Percentiles rank a stretch among this genome's conserved stretches.
These are phyloP conservation scores for Hyles euphorbiae DNA, from an alignment of 1,140 invertebrate species.

Conservation along the genomic window DNA sequence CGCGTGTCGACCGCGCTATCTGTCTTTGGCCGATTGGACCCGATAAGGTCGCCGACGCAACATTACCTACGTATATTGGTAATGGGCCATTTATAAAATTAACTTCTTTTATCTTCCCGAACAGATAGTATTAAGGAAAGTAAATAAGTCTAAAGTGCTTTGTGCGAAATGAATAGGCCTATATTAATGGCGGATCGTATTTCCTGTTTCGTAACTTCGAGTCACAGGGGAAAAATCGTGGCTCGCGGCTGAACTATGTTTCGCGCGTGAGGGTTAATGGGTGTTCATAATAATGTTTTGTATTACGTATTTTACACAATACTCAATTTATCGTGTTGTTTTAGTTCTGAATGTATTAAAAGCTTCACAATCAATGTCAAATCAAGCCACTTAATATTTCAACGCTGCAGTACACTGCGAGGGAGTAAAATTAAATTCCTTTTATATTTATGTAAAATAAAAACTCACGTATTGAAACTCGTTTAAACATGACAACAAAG, in stretches of 20 bases:
- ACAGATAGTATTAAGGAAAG: constrained; percentile 45
- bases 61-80: constrained; percentile 57
- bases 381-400: no score
- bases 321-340: no score
- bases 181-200: constrained; percentile 38
- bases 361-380: no score
- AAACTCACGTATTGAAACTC: background rate
- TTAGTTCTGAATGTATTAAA: no score
- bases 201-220: background rate
- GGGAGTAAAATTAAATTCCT: background rate
- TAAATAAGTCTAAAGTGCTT: constrained; percentile 55
- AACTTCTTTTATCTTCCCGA: constrained; percentile 59
- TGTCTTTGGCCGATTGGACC: constrained; percentile 62
- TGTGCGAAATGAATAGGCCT: constrained; percentile 38
- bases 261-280: no score
- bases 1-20: constrained; percentile 67
- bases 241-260: no score
- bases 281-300: no score
- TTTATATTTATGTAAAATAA: constrained; percentile 6
- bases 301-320: no score
- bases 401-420: no score
- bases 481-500: constrained; percentile 48
- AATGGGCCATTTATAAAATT: constrained; percentile 67
- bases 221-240: no score
- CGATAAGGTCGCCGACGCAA: constrained; percentile 57